Evolutionary conservation across 2,113 vertebrate genomes (phyloP), one percentile per base, ranked within the genome.

Genomic region (Bagarius yarrelli): DNA sequence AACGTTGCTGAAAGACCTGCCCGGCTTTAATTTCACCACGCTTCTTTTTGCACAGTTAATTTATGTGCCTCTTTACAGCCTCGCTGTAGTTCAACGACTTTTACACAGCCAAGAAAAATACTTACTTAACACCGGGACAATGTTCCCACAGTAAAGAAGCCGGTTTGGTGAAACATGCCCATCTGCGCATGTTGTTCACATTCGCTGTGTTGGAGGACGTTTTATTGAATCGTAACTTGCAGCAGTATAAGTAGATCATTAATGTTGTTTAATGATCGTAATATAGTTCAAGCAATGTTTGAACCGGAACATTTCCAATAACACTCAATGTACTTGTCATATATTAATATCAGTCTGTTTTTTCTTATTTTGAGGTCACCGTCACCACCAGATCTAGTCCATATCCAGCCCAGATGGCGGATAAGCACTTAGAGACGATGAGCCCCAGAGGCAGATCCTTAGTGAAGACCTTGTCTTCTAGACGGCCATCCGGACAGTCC

Each of bases 31-130:
- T 40, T 57, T 53, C 70, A 27, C 27, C 16, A 34, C 14, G 44
- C 66, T 40, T 66, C 60, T 78, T 34, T 78, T 25, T 19, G 3
- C 34, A 27, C 50, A 19, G 76, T 59, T 80, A 59, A 70, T 79
- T 69, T 56, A 79, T 56, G 52, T 30, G 0, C 1, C 63, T 40
- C 14, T 79, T 67, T 69, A 67, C 63, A 0, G 47, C 27, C 47
- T 21, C 40, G 27, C 23, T 56, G 32, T 34, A 64, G 77, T 56
- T 55, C 47, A 67, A 25, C 23, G 23, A 15, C 76, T 34, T 66
- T 64, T 53, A 32, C 23, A 18, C 23, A 25, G 50, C 52, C 61
- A 67, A 67, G 32, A 52, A 67, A 78, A 66, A 78, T 53, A 78
- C 18, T 52, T 52, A 25, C 19, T 53, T 4, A 53, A 60, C 60